Base-by-base conservation (phyloP, 2,888 invertebrate species). In the Amorpha juglandis region DNA sequence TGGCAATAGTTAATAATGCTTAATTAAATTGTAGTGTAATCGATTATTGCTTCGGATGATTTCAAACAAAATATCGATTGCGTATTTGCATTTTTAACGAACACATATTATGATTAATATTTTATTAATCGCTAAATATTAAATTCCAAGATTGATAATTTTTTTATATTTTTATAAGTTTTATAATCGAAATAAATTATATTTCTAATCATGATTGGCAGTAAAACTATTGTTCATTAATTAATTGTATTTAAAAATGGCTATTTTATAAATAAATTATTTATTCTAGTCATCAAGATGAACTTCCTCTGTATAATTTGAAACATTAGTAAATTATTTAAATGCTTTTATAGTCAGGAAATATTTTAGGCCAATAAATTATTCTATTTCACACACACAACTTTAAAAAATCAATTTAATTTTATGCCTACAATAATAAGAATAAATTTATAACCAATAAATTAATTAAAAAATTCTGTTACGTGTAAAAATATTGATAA, bases 21-120 rank as follows among this genome's bases (percentile, higher is more conserved):
- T 64, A 64, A 64, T 64, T 53, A 63, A 50, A 64, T 53, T 35
- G 16, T 58, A 42, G 16, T 55, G 33, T 55, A 53, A 35, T 33
- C 16, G 58, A 19, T 42, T 19, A 42, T 6, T 19, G 19, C 16
- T 33, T 38, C 35, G 9, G 35, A 35, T 35, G 27, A 27, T 27
- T 27, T 27, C 1, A 27, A 27, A 27, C 27, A 52, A 21, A 42
- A 38, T 58, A 4, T 58, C 58, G 16, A 21, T 58, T 42, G 35
- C 16, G 11, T 11, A 58, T 58, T 58, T 19, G 7, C 12, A 42
- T 42, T 19, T 58, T 42, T 58, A 58, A 58, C 58, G 42, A 58
- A 42, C 19, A 4, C 3, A 35, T 16, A 55, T 35, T 35, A 14
- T 9, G 9, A 35, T 55, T 38, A 58, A 58, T 42, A 19, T 38